Evolutionary conservation across 92 coral and sea anemone genomes (phyloP).

Genomic region (Bergia sp.): DNA sequence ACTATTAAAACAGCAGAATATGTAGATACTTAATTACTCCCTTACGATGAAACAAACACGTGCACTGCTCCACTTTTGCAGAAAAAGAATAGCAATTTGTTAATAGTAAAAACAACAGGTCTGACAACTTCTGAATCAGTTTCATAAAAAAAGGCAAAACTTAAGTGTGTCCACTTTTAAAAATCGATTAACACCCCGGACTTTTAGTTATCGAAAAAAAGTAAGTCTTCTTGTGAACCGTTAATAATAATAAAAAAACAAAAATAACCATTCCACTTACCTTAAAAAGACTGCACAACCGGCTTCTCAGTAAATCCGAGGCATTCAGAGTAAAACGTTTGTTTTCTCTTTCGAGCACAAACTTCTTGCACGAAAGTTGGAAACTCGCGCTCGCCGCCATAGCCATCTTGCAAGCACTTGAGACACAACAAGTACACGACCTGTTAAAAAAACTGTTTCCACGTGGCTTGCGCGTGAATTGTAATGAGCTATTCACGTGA

Average conservation of each 20-base stretch:
- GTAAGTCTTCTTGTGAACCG: neutral
- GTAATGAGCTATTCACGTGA: neutral
- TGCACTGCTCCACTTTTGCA: no score
- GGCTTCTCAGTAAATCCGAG: neutral
- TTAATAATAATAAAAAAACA: neutral
- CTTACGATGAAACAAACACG: no score
- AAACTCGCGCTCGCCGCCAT: neutral
- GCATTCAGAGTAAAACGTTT: constrained; percentile 1
- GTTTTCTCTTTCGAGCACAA: neutral
- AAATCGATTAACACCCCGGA: no score
- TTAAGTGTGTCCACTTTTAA: no score
- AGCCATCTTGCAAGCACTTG: constrained; percentile 8
- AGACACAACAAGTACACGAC: neutral
- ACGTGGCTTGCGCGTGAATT: neutral
- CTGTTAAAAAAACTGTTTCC: neutral
- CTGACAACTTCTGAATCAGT: no score
- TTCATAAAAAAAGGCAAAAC: no score
- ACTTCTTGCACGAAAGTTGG: neutral
- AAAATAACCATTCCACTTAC: constrained; percentile 11
- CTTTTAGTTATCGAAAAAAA: no score
- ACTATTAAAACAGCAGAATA: no score
- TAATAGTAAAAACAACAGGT: no score
- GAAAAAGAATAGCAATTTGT: no score
- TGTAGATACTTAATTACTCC: no score
- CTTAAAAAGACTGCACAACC: constrained; percentile 1